phyloP scores from a whole-genome alignment of 2,888 invertebrate genomes.

The Limenitis arthemis region DNA sequence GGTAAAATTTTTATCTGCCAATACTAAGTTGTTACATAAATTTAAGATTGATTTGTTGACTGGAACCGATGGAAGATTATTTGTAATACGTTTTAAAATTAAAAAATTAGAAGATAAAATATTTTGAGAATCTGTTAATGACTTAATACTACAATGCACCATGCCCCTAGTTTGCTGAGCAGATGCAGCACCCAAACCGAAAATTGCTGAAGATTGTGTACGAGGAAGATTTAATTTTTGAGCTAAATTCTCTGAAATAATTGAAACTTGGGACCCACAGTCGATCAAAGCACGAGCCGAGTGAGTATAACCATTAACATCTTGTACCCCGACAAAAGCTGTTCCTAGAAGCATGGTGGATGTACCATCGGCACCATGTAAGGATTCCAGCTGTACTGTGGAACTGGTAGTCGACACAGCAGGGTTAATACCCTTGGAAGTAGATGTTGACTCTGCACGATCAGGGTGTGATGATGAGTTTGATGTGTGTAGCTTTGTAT shows the following conservation, averaged over 20 bases:
- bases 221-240: background rate
- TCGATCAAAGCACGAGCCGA: background rate
- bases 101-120: background rate
- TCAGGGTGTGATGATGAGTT: background rate
- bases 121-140: background rate
- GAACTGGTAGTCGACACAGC: background rate
- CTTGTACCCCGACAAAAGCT: background rate
- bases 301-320: background rate
- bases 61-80: background rate
- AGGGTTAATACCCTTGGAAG: background rate
- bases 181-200: background rate
- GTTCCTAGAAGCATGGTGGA: too few species aligned
- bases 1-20: background rate
- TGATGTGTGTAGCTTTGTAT: background rate
- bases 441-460: background rate
- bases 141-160: background rate
- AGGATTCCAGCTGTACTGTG: background rate
- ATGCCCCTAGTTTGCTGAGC: background rate
- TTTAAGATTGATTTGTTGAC: background rate
- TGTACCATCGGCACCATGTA: too few species aligned
- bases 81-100: background rate
- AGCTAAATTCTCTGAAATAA: background rate
- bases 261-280: background rate
- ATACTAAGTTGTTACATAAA: background rate
- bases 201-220: background rate